Conservation (phyloP, 2,113 vertebrate species). For the Brienomyrus brachyistius region DNA sequence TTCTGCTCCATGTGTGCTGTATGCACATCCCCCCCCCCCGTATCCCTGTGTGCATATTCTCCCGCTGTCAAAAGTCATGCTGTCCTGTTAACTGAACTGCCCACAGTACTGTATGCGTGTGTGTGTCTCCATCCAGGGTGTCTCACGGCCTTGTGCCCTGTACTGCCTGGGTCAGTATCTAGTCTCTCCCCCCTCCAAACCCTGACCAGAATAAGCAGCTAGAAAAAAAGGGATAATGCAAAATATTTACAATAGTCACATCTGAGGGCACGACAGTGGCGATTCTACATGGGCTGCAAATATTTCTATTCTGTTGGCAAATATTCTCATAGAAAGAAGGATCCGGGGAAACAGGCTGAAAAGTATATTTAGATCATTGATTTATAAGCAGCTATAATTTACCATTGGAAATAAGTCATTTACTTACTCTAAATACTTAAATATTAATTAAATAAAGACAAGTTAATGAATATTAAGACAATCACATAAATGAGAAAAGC, state of each 20-base stretch:
- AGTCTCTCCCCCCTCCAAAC: not conserved
- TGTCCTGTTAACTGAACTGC: not conserved
- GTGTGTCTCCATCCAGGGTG: not conserved
- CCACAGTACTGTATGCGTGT: not conserved
- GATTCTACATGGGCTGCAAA: not conserved
- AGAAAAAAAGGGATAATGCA: not conserved
- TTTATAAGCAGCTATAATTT: conserved; percentile 16
- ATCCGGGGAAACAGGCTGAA: not conserved
- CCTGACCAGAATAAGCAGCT: not conserved
- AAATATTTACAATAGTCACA: not conserved
- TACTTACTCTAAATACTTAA: not conserved
- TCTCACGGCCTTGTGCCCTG: not conserved
- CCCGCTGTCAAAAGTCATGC: not conserved
- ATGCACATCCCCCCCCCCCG: not conserved
- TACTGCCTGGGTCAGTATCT: not conserved
- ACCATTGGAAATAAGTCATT: not conserved
- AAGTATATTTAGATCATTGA: conserved; percentile 9
- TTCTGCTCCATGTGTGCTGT: not conserved
- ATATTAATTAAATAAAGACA: not conserved
- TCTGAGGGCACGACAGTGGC: not conserved
- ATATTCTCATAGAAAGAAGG: not conserved
- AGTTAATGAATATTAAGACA: not conserved
- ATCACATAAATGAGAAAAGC: not conserved
- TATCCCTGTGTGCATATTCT: not conserved
- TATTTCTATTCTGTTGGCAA: conserved; percentile 3